Percentiles rank a stretch among this genome's conserved stretches.
These are phyloP conservation scores for Andrena dorsata DNA, from an alignment of 2,888 invertebrate species.

Conservation along the genomic window DNA sequence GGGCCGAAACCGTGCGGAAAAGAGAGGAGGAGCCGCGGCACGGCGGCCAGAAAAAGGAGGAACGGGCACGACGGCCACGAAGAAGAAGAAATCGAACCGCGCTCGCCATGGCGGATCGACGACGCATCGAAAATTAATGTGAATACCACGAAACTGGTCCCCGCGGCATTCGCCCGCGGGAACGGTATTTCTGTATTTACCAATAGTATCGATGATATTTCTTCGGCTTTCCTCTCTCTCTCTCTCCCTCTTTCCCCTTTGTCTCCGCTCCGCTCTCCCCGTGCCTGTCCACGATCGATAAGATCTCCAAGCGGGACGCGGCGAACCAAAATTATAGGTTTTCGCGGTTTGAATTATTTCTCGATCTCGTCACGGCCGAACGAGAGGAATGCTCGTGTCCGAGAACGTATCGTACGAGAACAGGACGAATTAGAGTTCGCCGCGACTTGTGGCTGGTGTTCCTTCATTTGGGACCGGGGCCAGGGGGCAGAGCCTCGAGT, in stretches of 20 bases:
- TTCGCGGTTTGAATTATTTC: slow-evolving; percentile 83
- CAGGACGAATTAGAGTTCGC: slow-evolving; percentile 26
- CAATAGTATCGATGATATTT: slow-evolving; percentile 80
- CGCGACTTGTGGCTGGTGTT: slow-evolving; percentile 1
- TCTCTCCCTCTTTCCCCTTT: slow-evolving; percentile 7
- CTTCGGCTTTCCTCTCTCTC: slow-evolving; percentile 63
- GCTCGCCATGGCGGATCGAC: slow-evolving; percentile 72
- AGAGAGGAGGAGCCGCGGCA: slow-evolving; percentile 37
- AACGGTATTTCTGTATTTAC: slow-evolving; percentile 79
- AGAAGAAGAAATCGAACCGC: slow-evolving; percentile 73
- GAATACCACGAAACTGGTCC: slow-evolving; percentile 78
- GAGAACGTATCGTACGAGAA: slow-evolving; percentile 7
- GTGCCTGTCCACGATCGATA: slow-evolving; percentile 66
- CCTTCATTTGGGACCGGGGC: neutral
- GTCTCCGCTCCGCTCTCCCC: neutral
- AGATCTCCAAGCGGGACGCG: slow-evolving; percentile 77
- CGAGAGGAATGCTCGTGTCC: slow-evolving; percentile 26
- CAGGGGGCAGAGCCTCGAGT: neutral
- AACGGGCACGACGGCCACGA: slow-evolving; percentile 46
- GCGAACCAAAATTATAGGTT: slow-evolving; percentile 82
- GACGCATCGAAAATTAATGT: slow-evolving; percentile 79
- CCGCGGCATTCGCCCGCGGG: slow-evolving; percentile 75
- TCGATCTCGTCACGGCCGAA: slow-evolving; percentile 58
- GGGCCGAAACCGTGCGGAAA: slow-evolving; percentile 48
- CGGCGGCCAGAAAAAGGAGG: slow-evolving; percentile 56